Evolutionary conservation across 2,797 vertebrate genomes (phyloP), one percentile per base, ranked within the genome.

Genomic region (Furcifer pardalis): DNA sequence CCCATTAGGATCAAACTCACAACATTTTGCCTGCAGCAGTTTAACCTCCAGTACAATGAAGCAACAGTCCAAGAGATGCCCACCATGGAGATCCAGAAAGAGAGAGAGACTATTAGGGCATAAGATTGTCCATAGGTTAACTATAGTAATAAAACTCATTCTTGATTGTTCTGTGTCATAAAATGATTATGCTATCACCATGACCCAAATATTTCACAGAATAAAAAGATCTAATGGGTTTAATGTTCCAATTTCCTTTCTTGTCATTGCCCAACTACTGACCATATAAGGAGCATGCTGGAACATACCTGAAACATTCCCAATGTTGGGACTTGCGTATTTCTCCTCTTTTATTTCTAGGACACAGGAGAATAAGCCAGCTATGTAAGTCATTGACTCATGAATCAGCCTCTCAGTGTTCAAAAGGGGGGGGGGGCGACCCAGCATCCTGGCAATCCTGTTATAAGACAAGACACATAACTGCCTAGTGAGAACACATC

Each of bases 361-460:
- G 91, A 78, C 40, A 89, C 2, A 27, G n/a, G n/a, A n/a, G 83
- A 74, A 81, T 77, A 92, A 94, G 56, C 85, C 87, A 92, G 84
- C 86, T 82, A 74, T 73, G 69, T 65, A 91, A 90, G 88, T 82
- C 86, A 86, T 12, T 86, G 82, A 81, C 87, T 93, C 7, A 4
- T 87, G 90, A 94, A 90, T 89, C 93, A 90, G 27, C 19, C 86
- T 85, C 80, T 93, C 42, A 19, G 60, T 82, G 69, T 19, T n/a
- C 35, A 62, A 62, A 56, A 42, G 65, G 49, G 85, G 60, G 46
- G 65, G 49, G 85, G 81, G 79, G n/a, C n/a, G n/a, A 66, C 87
- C 78, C 69, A 78, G 66, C 56, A 81, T 81, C 32, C 44, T 13
- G 13, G 82, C 79, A 85, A 32, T 0, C 7, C 40, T 77, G 35